Base-by-base conservation (phyloP, 2,888 invertebrate species). In the Beris morrisii region DNA sequence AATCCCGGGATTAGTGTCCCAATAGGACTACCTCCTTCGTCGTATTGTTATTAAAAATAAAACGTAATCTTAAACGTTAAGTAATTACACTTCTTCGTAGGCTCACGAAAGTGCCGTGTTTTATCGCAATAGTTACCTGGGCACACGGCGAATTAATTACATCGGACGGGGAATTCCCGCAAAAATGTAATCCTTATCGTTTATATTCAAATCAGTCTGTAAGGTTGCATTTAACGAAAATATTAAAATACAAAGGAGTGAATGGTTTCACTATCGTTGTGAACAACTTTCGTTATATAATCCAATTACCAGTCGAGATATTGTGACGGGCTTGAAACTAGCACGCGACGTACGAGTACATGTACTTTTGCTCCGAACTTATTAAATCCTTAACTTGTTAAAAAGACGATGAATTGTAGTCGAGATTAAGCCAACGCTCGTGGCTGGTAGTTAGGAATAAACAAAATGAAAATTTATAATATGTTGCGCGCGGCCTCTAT, bases 221-320 rank as follows among this genome's bases (percentile, higher is more conserved):
- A 28, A 43, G 12, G 61, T 52, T 38, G 61, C 61, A 12, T 13
- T 48, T 11, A 12, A 45, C 58, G 15, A 48, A 38, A 38, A 7
- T 38, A 38, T 38, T 7, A 7, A 38, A 5, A 38, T 38, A 38
- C 7, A 38, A 15, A 50, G 15, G 15, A 50, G 22, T 38, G 15
- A 61, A 9, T 5, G 44, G 65, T 68, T 63, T 57, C 50, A 64
- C 31, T 68, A 66, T 68, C 68, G 66, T 9, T 28, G 61, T 43
- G 58, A 64, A 68, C 63, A 66, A 54, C 57, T 68, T 66, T 63
- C 66, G 65, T 65, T 66, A 63, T 66, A 68, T 68, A 68, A 68
- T 68, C 68, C 68, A 68, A 68, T 68, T 68, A 68, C 57, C 38
- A 7, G 30, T 45, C 66, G 46, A 64, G 68, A 68, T 68, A 68